Conservation (phyloP, 2,113 vertebrate species). For the Lepisosteus oculatus region DNA sequence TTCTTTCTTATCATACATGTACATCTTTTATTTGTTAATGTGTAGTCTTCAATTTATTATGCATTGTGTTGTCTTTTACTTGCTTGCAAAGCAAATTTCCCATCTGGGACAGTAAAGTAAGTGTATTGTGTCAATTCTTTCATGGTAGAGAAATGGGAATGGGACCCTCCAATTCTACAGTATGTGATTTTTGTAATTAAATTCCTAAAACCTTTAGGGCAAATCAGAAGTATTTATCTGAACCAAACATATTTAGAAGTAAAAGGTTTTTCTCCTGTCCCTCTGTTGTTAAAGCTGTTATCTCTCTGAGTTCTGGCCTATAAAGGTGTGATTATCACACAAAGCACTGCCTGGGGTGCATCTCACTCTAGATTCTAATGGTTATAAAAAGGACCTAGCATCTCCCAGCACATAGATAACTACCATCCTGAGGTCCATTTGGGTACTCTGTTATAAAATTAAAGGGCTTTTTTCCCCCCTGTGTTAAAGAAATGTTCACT, state of each 20-base stretch:
- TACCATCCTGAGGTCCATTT: no score
- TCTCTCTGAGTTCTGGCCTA: neutral
- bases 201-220: neutral
- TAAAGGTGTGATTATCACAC: slow-evolving; percentile 1
- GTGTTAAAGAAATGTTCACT: no score
- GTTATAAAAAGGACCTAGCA: neutral
- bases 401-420: no score
- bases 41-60: no score
- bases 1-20: no score
- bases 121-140: no score
- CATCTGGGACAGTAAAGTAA: no score
- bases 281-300: slow-evolving; percentile 4
- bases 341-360: neutral
- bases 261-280: neutral
- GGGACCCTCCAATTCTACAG: neutral
- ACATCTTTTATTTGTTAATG: no score
- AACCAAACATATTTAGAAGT: neutral
- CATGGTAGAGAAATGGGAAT: neutral
- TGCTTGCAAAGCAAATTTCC: no score
- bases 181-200: neutral
- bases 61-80: no score
- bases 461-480: no score
- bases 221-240: neutral
- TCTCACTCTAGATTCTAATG: slow-evolving; percentile 4
- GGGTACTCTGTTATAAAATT: no score